Evolutionary conservation across 2,888 invertebrate species (phyloP).

Genomic region (Alcis repandata): DNA sequence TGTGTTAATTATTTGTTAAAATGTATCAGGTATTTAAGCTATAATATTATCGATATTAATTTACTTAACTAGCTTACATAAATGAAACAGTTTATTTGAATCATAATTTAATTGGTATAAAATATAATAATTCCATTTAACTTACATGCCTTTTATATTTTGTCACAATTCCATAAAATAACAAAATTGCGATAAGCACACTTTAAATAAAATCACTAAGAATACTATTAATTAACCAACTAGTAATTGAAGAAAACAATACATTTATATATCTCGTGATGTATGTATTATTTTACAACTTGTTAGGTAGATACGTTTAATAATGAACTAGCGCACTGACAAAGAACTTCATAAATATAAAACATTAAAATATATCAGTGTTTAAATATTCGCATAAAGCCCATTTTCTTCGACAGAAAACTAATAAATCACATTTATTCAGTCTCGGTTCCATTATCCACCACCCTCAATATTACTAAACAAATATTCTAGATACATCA

Average conservation of each 20-base stretch:
- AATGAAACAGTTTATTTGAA: slow-evolving; percentile 53
- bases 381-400: slow-evolving; percentile 25
- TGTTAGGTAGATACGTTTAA: slow-evolving; percentile 23
- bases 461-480: slow-evolving; percentile 18
- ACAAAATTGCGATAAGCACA: slow-evolving; percentile 28
- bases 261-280: slow-evolving; percentile 5
- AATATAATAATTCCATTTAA: slow-evolving; percentile 77
- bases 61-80: neutral
- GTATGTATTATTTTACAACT: slow-evolving; percentile 23
- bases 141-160: slow-evolving; percentile 63
- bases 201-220: slow-evolving; percentile 24
- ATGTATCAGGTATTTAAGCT: no score
- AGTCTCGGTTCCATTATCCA: slow-evolving; percentile 42
- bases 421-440: slow-evolving; percentile 38
- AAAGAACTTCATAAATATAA: slow-evolving; percentile 16
- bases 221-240: slow-evolving; percentile 9
- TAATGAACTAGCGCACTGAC: slow-evolving; percentile 30
- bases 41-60: neutral
- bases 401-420: slow-evolving; percentile 28
- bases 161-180: slow-evolving; percentile 51
- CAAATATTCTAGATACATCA: slow-evolving; percentile 26
- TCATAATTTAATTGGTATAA: slow-evolving; percentile 77
- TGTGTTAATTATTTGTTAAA: no score
- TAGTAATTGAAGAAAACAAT: slow-evolving; percentile 19
- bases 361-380: slow-evolving; percentile 20